These are phyloP conservation scores for Pseudomugil tenellus DNA, from an alignment of 2,797 vertebrate species.

Conservation along the genomic window DNA sequence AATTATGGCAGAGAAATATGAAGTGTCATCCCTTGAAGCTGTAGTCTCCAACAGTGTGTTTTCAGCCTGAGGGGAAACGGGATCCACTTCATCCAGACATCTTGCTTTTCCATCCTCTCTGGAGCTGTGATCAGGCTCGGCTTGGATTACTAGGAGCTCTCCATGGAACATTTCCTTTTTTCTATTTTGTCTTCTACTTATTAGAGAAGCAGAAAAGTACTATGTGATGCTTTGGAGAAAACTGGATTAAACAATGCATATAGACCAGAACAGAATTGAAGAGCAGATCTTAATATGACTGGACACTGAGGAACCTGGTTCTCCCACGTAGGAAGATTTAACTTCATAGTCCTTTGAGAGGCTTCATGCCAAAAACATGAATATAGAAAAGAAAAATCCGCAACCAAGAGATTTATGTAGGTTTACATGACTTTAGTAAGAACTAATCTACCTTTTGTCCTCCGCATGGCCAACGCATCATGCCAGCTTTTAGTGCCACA, in stretches of 20 bases:
- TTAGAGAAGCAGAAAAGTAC: background rate
- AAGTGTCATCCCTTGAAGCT: constrained; percentile 68
- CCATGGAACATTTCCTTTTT: background rate
- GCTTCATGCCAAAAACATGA: constrained; percentile 35
- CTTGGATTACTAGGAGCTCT: background rate
- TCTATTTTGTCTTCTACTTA: background rate
- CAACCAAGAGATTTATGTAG: constrained; percentile 44
- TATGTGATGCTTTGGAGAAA: background rate
- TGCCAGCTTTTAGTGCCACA: background rate
- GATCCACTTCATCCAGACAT: constrained; percentile 49
- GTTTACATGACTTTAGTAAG: constrained; percentile 34
- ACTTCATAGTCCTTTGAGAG: constrained; percentile 39
- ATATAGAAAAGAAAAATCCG: constrained; percentile 2
- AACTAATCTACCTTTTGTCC: constrained; percentile 32
- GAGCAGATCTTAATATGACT: constrained; percentile 19
- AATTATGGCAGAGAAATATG: constrained; percentile 49
- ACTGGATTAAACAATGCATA: background rate
- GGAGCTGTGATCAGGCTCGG: constrained; percentile 26
- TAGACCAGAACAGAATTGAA: too few species aligned
- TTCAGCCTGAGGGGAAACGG: constrained; percentile 42
- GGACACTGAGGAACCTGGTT: constrained; percentile 40
- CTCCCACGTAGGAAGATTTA: constrained; percentile 54
- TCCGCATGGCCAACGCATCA: background rate
- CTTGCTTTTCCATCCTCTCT: constrained; percentile 23
- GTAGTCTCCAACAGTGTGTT: constrained; percentile 45